phyloP scores from a whole-genome alignment of 2,888 invertebrate species.

The Endotricha flammealis region DNA sequence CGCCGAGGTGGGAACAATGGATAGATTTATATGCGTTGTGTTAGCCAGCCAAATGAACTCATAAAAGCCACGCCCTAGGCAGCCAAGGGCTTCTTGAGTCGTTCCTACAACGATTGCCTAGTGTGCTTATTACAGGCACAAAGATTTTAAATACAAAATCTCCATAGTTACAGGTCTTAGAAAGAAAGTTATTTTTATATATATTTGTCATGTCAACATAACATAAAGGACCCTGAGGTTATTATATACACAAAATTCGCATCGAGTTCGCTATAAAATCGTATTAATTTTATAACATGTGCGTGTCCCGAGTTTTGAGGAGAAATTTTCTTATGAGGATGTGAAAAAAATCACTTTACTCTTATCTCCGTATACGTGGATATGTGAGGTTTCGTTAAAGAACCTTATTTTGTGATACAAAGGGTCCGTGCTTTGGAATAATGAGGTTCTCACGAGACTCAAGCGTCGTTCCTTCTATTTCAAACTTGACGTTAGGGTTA shows the following conservation, averaged over 20 bases:
- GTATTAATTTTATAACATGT: slow-evolving; percentile 21
- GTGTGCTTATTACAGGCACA: too few species aligned
- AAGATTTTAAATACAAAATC: too few species aligned
- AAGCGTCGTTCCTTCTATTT: slow-evolving; percentile 54
- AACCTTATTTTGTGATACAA: slow-evolving; percentile 73
- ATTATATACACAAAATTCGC: background rate
- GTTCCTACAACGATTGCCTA: too few species aligned
- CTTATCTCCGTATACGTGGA: slow-evolving; percentile 30
- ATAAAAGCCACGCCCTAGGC: too few species aligned
- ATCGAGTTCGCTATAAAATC: slow-evolving; percentile 10
- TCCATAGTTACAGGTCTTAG: too few species aligned
- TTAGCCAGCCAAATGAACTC: too few species aligned
- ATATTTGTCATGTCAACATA: too few species aligned
- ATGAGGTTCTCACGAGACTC: slow-evolving; percentile 66
- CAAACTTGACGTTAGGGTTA: slow-evolving; percentile 55
- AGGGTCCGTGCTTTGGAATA: slow-evolving; percentile 71
- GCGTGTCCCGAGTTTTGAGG: slow-evolving; percentile 21
- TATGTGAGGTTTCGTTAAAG: slow-evolving; percentile 69
- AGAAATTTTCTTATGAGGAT: slow-evolving; percentile 28
- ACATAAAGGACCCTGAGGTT: too few species aligned
- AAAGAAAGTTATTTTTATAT: too few species aligned
- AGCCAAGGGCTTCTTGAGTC: too few species aligned
- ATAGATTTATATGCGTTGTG: too few species aligned
- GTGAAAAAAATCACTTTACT: slow-evolving; percentile 24
- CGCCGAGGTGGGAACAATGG: too few species aligned